Evolutionary conservation across 2,888 invertebrate species (phyloP).

Genomic region (Alcis repandata): DNA sequence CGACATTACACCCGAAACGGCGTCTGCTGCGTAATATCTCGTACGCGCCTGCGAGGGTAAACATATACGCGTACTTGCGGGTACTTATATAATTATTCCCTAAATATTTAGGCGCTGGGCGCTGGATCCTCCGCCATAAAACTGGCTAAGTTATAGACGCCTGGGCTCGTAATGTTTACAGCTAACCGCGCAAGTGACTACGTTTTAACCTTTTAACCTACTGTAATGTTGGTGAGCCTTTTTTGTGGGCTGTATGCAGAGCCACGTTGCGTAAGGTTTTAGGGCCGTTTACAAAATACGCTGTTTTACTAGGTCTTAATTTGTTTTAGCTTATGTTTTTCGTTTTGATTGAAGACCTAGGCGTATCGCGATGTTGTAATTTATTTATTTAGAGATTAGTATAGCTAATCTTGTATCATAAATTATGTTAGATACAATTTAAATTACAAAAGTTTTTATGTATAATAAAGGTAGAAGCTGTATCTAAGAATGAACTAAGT

Average conservation of each 20-base stretch:
- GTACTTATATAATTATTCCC: conserved; percentile 71
- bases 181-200: conserved; percentile 39
- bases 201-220: conserved; percentile 26
- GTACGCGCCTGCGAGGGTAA: conserved; percentile 9
- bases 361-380: neutral
- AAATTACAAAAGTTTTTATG: no score
- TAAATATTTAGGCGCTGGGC: conserved; percentile 71
- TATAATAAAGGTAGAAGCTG: no score
- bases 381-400: neutral
- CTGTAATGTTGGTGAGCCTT: conserved; percentile 33
- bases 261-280: conserved; percentile 38
- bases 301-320: conserved; percentile 30
- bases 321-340: conserved; percentile 21
- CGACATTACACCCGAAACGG: conserved; percentile 40
- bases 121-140: conserved; percentile 64
- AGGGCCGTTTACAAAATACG: conserved; percentile 29
- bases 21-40: conserved; percentile 27
- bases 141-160: conserved; percentile 66
- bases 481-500: no score
- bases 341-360: conserved; percentile 18
- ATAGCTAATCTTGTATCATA: no score
- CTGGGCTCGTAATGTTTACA: conserved; percentile 57
- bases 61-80: conserved; percentile 39
- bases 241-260: conserved; percentile 36
- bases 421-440: no score